Conservation (phyloP, 1,140 invertebrate genomes). For the Sipha flava region DNA sequence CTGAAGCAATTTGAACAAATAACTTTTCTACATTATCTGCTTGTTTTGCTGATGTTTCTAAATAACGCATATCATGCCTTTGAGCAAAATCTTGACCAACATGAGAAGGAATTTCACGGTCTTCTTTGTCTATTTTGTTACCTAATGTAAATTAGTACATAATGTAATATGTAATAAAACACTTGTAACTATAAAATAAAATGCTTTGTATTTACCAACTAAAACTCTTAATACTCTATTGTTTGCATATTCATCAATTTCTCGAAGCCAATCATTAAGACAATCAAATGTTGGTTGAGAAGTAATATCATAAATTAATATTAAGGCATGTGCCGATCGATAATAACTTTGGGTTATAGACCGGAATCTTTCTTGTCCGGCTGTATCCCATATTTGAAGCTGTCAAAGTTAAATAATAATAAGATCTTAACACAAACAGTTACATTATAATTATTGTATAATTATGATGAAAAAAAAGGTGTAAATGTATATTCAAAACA, state of each 20-base stretch:
- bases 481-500: too few relatives aligned
- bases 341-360: slow-evolving; percentile 98
- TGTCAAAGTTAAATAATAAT: slow-evolving; percentile 46
- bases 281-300: slow-evolving; percentile 96
- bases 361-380: slow-evolving; percentile 92
- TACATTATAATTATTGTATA: too few relatives aligned
- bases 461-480: too few relatives aligned
- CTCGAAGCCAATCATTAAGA: slow-evolving; percentile 85
- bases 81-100: slow-evolving; percentile 95
- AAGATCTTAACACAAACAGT: too few relatives aligned
- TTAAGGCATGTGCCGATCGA: slow-evolving; percentile 91
- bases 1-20: slow-evolving; percentile 91
- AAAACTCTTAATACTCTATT: slow-evolving; percentile 87
- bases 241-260: slow-evolving; percentile 94
- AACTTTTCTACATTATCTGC: slow-evolving; percentile 94
- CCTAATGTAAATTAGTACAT: slow-evolving; percentile 47
- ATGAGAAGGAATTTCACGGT: slow-evolving; percentile 85
- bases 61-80: slow-evolving; percentile 91
- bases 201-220: slow-evolving; percentile 56
- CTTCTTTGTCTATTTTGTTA: slow-evolving; percentile 93
- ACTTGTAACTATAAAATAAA: slow-evolving; percentile 38
- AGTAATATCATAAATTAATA: slow-evolving; percentile 95
- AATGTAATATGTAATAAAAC: neutral
- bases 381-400: slow-evolving; percentile 98
- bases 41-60: slow-evolving; percentile 97